Conservation (phyloP, 2,113 vertebrate genomes). For the Hylia prasina region DNA sequence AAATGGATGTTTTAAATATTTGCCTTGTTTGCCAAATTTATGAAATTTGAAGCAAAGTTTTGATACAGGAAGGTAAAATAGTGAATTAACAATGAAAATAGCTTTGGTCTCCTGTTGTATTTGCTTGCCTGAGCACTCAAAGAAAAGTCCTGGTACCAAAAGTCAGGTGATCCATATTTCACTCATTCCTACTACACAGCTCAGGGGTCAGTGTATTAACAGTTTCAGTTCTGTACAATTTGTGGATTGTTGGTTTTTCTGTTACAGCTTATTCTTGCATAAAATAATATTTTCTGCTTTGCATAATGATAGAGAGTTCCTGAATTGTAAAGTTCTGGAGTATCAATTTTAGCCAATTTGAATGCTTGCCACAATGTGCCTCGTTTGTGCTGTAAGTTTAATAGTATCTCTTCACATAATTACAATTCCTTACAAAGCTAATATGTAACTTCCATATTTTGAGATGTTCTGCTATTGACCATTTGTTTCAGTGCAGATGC, state of each 20-base stretch:
- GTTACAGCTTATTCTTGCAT: neutral
- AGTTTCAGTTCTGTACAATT: neutral
- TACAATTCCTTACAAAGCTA: neutral
- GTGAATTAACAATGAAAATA: neutral
- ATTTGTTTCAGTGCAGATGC: neutral
- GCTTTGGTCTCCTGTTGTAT: neutral
- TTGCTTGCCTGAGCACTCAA: neutral
- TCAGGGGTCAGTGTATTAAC: neutral
- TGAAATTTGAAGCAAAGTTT: neutral
- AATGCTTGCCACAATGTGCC: neutral
- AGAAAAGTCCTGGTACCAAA: neutral
- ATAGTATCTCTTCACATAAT: neutral
- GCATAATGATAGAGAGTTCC: neutral
- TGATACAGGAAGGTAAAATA: neutral
- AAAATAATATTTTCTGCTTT: neutral
- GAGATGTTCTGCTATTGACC: neutral
- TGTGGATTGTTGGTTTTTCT: neutral
- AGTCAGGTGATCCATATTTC: fast-evolving
- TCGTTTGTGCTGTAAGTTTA: neutral
- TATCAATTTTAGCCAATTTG: neutral
- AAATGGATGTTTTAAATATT: neutral
- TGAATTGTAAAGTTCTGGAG: neutral
- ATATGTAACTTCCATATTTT: neutral
- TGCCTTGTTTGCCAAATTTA: neutral
- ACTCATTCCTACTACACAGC: neutral